phyloP scores from a whole-genome alignment of 1,140 invertebrate genomes.

The Dufourea novaeangliae region DNA sequence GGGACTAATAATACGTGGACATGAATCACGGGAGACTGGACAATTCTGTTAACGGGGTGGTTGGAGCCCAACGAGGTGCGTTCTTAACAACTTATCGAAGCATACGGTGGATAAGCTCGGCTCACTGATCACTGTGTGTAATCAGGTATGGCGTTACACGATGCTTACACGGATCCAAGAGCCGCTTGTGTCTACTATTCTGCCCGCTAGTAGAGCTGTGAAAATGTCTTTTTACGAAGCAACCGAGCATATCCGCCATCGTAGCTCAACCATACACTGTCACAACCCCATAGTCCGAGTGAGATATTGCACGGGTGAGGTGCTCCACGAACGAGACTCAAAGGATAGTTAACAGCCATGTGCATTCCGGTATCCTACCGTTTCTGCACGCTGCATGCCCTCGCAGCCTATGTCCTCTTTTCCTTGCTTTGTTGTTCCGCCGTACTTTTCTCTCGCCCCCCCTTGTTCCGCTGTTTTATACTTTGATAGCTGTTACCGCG shows the following conservation, averaged over 20 bases:
- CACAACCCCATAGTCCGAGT: conserved; percentile 53
- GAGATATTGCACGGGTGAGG: conserved; percentile 66
- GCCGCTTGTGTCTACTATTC: conserved; percentile 56
- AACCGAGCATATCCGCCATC: conserved; percentile 57
- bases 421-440: conserved; percentile 14
- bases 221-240: conserved; percentile 67
- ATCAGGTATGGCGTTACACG: conserved; percentile 66
- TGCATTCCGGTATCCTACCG: conserved; percentile 29
- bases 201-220: conserved; percentile 55
- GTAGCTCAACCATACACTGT: conserved; percentile 58
- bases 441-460: neutral
- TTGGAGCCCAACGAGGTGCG: conserved; percentile 59
- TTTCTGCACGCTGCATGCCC: neutral
- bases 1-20: conserved; percentile 61
- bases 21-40: conserved; percentile 57
- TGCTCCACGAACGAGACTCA: conserved; percentile 65
- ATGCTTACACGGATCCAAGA: conserved; percentile 57
- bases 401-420: conserved; percentile 19
- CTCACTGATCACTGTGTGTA: conserved; percentile 68
- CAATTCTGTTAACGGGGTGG: conserved; percentile 42
- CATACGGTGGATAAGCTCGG: conserved; percentile 60
- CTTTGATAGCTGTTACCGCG: too few species aligned
- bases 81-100: conserved; percentile 67
- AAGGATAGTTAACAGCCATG: conserved; percentile 65
- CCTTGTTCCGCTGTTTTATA: neutral